Conservation (phyloP, 1,140 invertebrate species). For the Macrobrachium rosenbergii region DNA sequence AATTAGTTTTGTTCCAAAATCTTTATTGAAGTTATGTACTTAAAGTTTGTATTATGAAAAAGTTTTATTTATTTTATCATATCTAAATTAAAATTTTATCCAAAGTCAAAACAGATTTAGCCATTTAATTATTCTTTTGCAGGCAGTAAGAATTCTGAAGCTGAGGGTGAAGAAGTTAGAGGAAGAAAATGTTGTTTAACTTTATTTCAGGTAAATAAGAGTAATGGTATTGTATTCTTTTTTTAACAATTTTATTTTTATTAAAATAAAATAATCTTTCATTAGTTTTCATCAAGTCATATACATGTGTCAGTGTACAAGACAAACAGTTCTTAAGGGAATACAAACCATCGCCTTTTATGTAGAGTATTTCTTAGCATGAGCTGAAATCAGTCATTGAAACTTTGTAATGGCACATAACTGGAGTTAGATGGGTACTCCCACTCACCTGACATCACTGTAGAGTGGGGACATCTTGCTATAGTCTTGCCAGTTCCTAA, state of each 20-base stretch:
- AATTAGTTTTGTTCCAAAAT: too few species aligned
- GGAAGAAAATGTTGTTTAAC: not conserved
- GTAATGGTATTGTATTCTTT: not conserved
- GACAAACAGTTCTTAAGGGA: not conserved
- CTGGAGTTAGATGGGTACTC: too few species aligned
- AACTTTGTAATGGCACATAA: too few species aligned
- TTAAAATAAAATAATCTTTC: not conserved
- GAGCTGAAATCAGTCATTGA: too few species aligned
- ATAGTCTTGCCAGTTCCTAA: too few species aligned
- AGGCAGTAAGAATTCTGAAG: constrained; percentile 31
- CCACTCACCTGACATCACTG: too few species aligned
- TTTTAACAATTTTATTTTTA: not conserved
- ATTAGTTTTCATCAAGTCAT: constrained; percentile 2
- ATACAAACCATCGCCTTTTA: not conserved
- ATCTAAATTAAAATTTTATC: not conserved
- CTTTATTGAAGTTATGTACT: too few species aligned
- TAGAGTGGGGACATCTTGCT: too few species aligned
- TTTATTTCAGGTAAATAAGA: not conserved
- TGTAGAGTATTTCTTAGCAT: not conserved
- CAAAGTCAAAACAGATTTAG: not conserved
- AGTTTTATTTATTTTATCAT: too few species aligned
- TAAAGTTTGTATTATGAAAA: too few species aligned
- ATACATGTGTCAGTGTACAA: not conserved
- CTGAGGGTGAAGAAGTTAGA: constrained; percentile 19
- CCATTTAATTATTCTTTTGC: constrained; percentile 10